These are phyloP conservation scores for Phasia obesa DNA, from an alignment of 2,888 invertebrate genomes.

Conservation along the genomic window DNA sequence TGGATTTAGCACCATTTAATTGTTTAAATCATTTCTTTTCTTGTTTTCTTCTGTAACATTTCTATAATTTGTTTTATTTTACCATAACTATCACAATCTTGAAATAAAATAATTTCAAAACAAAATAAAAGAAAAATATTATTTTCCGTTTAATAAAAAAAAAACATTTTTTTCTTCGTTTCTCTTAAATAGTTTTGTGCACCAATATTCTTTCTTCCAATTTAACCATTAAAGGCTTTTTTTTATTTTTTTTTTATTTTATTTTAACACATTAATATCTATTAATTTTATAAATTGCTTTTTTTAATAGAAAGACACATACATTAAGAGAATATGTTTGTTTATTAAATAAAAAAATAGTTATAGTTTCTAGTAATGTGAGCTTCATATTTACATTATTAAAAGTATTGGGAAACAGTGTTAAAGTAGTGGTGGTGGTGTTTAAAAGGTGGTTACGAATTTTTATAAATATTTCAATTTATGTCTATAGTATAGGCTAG, in stretches of 20 bases:
- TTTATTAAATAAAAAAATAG: constrained; percentile 22
- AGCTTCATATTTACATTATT: constrained; percentile 49
- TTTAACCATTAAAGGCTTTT: constrained; percentile 21
- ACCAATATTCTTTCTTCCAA: constrained; percentile 58
- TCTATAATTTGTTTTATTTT: constrained; percentile 69
- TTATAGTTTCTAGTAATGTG: constrained; percentile 25
- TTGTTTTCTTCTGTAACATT: constrained; percentile 34
- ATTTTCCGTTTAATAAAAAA: constrained; percentile 8
- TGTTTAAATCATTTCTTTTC: constrained; percentile 47
- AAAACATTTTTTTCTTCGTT: constrained; percentile 19
- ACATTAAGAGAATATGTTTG: constrained; percentile 47
- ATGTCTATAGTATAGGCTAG: constrained; percentile 50
- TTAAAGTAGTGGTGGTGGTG: constrained; percentile 14
- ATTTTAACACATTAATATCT: constrained; percentile 27
- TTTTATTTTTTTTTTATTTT: constrained; percentile 2
- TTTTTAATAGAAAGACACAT: constrained; percentile 52
- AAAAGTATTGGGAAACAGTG: constrained; percentile 4
- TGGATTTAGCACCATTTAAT: constrained; percentile 82
- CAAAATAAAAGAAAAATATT: constrained; percentile 46
- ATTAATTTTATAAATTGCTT: constrained; percentile 3
- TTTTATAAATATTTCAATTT: constrained; percentile 29
- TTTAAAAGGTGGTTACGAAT: constrained; percentile 44
- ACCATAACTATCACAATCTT: constrained; percentile 72
- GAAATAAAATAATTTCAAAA: constrained; percentile 61
- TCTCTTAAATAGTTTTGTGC: constrained; percentile 55